Evolutionary conservation across 2,888 invertebrate genomes (phyloP).

Genomic region (Microctonus brassicae): DNA sequence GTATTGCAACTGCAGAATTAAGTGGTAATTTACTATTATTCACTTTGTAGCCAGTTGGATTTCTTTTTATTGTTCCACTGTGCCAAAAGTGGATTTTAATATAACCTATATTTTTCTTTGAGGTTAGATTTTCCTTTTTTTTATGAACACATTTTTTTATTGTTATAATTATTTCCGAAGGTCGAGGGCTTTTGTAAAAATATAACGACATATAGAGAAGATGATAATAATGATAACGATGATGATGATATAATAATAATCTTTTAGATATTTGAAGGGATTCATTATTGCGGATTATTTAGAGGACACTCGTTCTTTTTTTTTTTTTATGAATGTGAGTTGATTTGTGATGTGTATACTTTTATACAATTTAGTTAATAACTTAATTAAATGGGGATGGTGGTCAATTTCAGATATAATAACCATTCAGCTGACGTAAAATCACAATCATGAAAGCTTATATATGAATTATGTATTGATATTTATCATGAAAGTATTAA

Average conservation of each 20-base stretch:
- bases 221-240: neutral
- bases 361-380: neutral
- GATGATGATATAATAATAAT: neutral
- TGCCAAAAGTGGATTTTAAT: neutral
- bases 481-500: neutral
- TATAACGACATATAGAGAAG: too few species aligned
- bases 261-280: neutral
- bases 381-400: neutral
- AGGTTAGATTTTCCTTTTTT: too few species aligned
- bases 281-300: neutral
- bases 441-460: neutral
- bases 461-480: neutral
- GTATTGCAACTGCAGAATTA: neutral
- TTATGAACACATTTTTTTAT: too few species aligned
- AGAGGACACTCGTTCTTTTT: neutral
- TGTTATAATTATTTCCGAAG: too few species aligned
- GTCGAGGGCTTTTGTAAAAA: too few species aligned
- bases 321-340: neutral
- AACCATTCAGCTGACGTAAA: neutral
- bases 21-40: slow-evolving; percentile 37
- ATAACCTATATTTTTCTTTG: too few species aligned
- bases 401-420: neutral
- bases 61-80: neutral
- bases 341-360: neutral
- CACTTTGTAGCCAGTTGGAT: neutral